These are phyloP conservation scores for Amyelois transitella DNA, from an alignment of 1,140 invertebrate species.

Conservation along the genomic window DNA sequence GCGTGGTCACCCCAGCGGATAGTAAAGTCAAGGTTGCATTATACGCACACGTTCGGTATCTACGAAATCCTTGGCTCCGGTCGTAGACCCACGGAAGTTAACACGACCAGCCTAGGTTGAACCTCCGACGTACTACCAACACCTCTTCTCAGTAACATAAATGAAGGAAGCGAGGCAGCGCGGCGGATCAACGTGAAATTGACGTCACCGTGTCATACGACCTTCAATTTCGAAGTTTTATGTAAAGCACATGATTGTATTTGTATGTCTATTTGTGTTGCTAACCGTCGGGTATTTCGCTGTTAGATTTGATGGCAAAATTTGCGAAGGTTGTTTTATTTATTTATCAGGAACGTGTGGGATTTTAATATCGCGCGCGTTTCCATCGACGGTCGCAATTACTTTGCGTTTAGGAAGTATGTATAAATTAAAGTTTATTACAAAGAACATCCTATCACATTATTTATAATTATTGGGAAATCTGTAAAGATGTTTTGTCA, in stretches of 20 bases:
- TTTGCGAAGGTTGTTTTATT: not conserved
- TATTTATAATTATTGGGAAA: no score
- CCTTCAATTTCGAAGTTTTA: constrained; percentile 55
- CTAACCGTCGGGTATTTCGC: constrained; percentile 4
- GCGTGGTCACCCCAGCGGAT: constrained; percentile 36
- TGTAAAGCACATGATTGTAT: constrained; percentile 40
- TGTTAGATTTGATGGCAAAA: not conserved
- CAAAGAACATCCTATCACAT: no score
- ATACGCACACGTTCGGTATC: constrained; percentile 44
- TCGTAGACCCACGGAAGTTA: constrained; percentile 61
- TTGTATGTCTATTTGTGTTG: constrained; percentile 12
- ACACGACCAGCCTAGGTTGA: constrained; percentile 31
- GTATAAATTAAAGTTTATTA: no score
- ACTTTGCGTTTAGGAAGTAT: no score
- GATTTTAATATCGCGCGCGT: no score
- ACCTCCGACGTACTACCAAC: not conserved
- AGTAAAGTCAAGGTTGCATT: constrained; percentile 54
- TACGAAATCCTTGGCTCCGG: constrained; percentile 59
- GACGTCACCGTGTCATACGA: constrained; percentile 49
- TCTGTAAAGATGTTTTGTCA: no score
- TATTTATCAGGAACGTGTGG: not conserved
- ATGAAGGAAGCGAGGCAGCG: not conserved
- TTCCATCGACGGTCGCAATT: not conserved
- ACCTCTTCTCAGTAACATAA: not conserved
- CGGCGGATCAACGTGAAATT: constrained; percentile 24